phyloP scores from a whole-genome alignment of 2,113 vertebrate species.

The Ptilonorhynchus violaceus region DNA sequence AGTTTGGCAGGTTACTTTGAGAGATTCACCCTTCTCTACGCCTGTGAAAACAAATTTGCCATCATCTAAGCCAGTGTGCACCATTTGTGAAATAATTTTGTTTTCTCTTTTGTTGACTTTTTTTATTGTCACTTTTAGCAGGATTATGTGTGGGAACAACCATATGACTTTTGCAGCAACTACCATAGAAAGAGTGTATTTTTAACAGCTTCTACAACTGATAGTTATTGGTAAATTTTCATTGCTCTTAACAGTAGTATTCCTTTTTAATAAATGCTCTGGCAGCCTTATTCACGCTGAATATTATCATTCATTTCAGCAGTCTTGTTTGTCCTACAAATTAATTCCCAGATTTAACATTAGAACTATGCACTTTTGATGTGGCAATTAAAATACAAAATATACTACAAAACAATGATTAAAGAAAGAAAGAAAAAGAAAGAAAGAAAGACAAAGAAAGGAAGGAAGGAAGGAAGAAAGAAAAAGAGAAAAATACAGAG shows the following conservation, averaged over 20 bases:
- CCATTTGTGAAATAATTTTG: background rate
- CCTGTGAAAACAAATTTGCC: background rate
- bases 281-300: background rate
- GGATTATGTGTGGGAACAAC: background rate
- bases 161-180: background rate
- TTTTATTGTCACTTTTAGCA: background rate
- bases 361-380: background rate
- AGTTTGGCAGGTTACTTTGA: background rate
- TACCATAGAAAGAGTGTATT: background rate
- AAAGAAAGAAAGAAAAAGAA: background rate
- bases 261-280: background rate
- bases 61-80: fast-evolving
- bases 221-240: background rate
- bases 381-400: background rate
- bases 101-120: background rate
- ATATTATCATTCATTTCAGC: background rate
- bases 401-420: background rate
- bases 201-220: background rate
- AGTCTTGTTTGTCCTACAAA: background rate
- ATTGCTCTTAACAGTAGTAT: background rate
- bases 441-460: no score
- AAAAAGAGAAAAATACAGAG: background rate
- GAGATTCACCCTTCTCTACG: background rate
- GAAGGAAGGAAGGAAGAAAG: background rate
- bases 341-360: background rate